These are phyloP conservation scores for Nomada hirtipes DNA, from an alignment of 2,888 invertebrate species.

Conservation along the genomic window DNA sequence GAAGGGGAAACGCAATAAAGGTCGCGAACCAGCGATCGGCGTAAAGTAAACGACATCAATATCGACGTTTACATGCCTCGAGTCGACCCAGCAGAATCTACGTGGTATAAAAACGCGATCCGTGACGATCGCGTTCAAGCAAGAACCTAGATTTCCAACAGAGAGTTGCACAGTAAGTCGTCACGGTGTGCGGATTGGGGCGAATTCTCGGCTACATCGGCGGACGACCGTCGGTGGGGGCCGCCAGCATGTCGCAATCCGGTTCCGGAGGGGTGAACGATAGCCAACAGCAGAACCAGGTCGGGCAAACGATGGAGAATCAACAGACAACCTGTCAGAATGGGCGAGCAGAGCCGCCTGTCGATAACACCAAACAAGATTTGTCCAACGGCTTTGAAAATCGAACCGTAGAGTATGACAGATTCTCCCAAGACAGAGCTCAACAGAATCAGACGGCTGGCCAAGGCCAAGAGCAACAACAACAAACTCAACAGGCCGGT, in stretches of 20 bases:
- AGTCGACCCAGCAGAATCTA: slow-evolving; percentile 34
- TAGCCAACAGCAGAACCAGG: slow-evolving; percentile 71
- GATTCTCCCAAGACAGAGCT: slow-evolving; percentile 69
- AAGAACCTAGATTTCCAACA: slow-evolving; percentile 54
- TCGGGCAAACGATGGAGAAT: slow-evolving; percentile 71
- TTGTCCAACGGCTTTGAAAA: slow-evolving; percentile 81
- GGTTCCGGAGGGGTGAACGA: slow-evolving; percentile 76
- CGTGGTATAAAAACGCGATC: slow-evolving; percentile 50
- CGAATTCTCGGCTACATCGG: slow-evolving; percentile 84
- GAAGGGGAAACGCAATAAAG: background rate
- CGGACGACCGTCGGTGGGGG: slow-evolving; percentile 83
- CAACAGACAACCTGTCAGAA: slow-evolving; percentile 75
- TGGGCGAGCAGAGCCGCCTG: slow-evolving; percentile 72
- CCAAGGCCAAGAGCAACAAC: slow-evolving; percentile 48
- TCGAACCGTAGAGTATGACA: slow-evolving; percentile 76
- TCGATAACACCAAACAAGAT: slow-evolving; percentile 72
- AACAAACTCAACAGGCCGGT: slow-evolving; percentile 53
- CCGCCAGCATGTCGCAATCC: slow-evolving; percentile 82
- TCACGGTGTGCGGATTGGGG: slow-evolving; percentile 83
- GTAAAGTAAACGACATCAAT: background rate
- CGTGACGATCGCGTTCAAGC: slow-evolving; percentile 34
- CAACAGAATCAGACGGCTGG: slow-evolving; percentile 53
- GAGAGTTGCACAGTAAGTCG: slow-evolving; percentile 74
- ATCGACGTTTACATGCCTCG: slow-evolving; percentile 66
- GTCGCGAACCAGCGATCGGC: background rate